Conservation (phyloP, 2,888 invertebrate genomes). For the Caenorhabditis becei region DNA sequence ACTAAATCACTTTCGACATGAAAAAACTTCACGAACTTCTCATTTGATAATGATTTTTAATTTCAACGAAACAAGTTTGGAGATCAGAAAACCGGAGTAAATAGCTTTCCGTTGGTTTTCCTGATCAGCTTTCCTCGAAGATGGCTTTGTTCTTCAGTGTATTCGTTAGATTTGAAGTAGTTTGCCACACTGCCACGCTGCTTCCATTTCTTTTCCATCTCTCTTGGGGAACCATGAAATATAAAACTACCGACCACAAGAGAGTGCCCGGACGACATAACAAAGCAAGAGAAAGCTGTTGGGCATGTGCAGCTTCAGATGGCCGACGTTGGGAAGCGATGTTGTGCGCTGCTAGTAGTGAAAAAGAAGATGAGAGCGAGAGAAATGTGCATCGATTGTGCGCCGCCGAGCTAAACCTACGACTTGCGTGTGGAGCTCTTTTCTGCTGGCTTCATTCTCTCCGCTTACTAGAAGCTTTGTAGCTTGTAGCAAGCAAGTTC, state of each 20-base stretch:
- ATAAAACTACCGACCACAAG: background rate
- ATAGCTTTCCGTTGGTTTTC: too few relatives aligned
- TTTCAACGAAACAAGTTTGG: too few relatives aligned
- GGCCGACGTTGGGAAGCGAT: conserved; percentile 11
- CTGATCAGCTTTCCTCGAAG: too few relatives aligned
- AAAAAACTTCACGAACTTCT: too few relatives aligned
- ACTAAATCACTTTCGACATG: too few relatives aligned
- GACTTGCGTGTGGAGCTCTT: conserved; percentile 15
- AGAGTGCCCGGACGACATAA: background rate
- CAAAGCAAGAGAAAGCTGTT: conserved; percentile 19
- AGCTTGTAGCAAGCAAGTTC: conserved; percentile 17
- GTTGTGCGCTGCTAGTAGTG: background rate
- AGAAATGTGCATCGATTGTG: conserved; percentile 53
- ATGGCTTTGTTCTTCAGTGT: too few relatives aligned
- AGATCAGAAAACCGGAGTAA: too few relatives aligned
- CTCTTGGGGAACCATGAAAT: too few relatives aligned
- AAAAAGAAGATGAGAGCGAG: conserved; percentile 21
- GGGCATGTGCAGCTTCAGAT: conserved; percentile 42
- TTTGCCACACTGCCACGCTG: background rate
- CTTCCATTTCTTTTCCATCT: background rate
- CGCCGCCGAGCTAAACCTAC: conserved; percentile 4
- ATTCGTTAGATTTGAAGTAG: background rate
- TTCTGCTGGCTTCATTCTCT: conserved; percentile 34
- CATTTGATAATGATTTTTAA: too few relatives aligned
- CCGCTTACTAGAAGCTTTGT: conserved; percentile 41